A percentile compares a stretch with the other conserved stretches of the same genome.
phyloP scores from a whole-genome alignment of 2,797 vertebrate genomes.

The Trachops cirrhosus region DNA sequence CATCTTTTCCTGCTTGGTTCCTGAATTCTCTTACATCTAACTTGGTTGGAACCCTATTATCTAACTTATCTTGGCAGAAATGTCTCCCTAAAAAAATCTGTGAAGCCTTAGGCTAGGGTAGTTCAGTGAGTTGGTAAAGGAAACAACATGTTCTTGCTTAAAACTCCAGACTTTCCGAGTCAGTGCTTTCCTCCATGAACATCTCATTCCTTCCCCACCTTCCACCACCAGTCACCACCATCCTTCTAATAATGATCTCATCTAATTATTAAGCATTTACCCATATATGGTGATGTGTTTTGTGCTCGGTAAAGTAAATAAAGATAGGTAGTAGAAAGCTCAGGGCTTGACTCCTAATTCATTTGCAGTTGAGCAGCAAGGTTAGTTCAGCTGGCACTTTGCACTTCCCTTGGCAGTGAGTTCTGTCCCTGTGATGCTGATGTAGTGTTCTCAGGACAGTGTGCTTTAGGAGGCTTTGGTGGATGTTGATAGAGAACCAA shows the following conservation, averaged over 20 bases:
- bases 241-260: not conserved
- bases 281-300: not conserved
- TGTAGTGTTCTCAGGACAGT: not conserved
- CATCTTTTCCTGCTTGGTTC: not conserved
- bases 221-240: not conserved
- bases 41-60: not conserved
- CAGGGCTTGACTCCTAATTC: not conserved
- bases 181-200: not conserved
- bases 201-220: not conserved
- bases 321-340: not conserved
- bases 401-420: not conserved
- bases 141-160: not conserved
- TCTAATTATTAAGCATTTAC: not conserved
- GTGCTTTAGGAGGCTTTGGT: not conserved
- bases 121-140: not conserved
- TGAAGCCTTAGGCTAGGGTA: not conserved
- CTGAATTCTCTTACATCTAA: not conserved
- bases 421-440: not conserved
- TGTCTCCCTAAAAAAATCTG: not conserved
- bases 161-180: not conserved
- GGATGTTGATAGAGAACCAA: not conserved
- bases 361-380: not conserved
- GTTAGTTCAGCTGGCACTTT: not conserved
- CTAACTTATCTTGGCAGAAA: not conserved
- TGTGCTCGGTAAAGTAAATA: not conserved